Evolutionary conservation across 1,140 invertebrate species (phyloP), one percentile per base, ranked within the genome.

Genomic region (Drosophila pruinosa): DNA sequence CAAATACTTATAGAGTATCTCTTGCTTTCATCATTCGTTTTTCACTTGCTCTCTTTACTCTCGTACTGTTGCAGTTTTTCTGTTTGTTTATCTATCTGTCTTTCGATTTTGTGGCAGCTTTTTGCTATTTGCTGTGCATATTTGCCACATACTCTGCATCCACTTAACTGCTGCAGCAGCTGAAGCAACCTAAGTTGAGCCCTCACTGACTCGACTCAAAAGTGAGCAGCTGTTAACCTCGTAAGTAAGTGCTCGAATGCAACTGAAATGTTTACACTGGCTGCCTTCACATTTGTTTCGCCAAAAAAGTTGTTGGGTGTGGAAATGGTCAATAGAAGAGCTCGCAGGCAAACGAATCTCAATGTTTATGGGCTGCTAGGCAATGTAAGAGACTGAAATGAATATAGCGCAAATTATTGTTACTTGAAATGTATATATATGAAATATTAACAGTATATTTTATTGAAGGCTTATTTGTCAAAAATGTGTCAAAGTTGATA

Each of bases 111-210:
- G 62, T 53, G 62, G 53, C 69, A 45, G 28, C 50, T 50, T 57
- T 62, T 64, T 38, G 62, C 45, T 59, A 72, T 72, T 72, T 72
- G 38, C 62, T 72, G 65, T 72, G 69, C 69, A 72, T 72, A 72
- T 72, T 72, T 72, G 69, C 47, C 52, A 57, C 61, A 48, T 41
- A 19, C 61, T 63, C 56, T 21, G 39, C 7, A 41, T 14, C n/a
- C 69, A 67, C 59, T 70, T 63, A 26, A 67, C 24, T 26, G 38
- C 43, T 21, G 39, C 21, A 15, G 4, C 21, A 39, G 34, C 28
- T 39, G 22, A 22, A 47, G 50, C 47, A 48, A 47, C 38, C 47
- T 21, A 47, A 19, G 68, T 57, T 57, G 24, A 48, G 59, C 59
- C 61, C 52, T 61, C 17, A n/a, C 47, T 43, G 19, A 12, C 10